These are phyloP conservation scores for Dallia pectoralis DNA, from an alignment of 2,797 vertebrate genomes.

Conservation along the genomic window DNA sequence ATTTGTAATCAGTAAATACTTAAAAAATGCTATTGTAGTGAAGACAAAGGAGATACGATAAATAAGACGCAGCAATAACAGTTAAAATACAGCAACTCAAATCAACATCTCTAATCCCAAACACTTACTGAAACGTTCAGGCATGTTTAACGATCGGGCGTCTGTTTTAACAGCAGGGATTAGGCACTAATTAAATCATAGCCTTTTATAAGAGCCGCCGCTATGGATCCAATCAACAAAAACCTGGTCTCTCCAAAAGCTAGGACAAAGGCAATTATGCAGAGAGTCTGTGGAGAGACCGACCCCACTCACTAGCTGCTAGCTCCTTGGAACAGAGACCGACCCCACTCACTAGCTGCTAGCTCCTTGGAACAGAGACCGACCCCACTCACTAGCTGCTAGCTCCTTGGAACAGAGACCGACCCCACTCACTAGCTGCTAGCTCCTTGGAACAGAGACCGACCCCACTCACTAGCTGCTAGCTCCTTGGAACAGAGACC, in stretches of 20 bases:
- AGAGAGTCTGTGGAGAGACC: background rate
- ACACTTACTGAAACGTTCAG: slow-evolving; percentile 24
- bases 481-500: no score
- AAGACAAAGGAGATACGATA: slow-evolving; percentile 13
- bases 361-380: background rate
- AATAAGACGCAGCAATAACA: slow-evolving; percentile 19
- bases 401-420: background rate
- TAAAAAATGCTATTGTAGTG: background rate
- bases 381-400: background rate
- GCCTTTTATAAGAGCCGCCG: slow-evolving; percentile 31
- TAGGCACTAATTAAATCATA: slow-evolving; percentile 33
- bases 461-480: no score
- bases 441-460: no score
- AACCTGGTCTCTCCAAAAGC: slow-evolving; percentile 21
- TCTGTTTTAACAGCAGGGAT: slow-evolving; percentile 32
- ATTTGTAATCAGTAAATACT: background rate
- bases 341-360: background rate
- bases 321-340: background rate
- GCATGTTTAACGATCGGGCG: slow-evolving; percentile 34
- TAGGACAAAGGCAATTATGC: slow-evolving; percentile 24
- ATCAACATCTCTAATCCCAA: slow-evolving; percentile 22
- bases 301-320: background rate
- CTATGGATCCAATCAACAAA: slow-evolving; percentile 34
- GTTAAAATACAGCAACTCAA: slow-evolving; percentile 32
- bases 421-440: background rate